These are phyloP conservation scores for Tenthredo scrophulariae DNA, from an alignment of 2,888 invertebrate species.

Conservation along the genomic window DNA sequence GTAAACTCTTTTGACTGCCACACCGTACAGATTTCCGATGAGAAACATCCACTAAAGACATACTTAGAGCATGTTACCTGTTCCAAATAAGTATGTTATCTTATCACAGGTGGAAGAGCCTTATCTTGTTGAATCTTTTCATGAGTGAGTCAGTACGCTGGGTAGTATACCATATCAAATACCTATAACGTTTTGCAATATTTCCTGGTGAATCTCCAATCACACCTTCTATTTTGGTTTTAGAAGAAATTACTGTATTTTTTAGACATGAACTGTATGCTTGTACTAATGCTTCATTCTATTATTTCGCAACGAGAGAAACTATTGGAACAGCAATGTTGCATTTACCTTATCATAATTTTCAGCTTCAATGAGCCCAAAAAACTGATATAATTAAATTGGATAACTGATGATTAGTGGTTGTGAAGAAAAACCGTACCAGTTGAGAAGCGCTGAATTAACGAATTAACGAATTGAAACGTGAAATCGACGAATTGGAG, in stretches of 20 bases:
- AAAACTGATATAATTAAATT: too few relatives aligned
- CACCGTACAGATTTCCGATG: not conserved
- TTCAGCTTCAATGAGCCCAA: too few relatives aligned
- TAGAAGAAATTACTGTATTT: not conserved
- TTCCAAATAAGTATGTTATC: slow-evolving; percentile 32
- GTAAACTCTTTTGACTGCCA: not conserved
- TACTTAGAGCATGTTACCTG: slow-evolving; percentile 5
- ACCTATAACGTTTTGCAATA: not conserved
- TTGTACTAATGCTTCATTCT: not conserved
- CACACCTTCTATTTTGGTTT: not conserved
- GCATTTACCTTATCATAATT: not conserved
- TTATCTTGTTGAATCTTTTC: slow-evolving; percentile 19
- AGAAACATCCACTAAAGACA: not conserved
- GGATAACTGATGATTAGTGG: too few relatives aligned
- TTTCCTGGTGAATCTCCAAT: not conserved
- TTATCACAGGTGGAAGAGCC: slow-evolving; percentile 28
- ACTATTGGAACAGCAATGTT: not conserved
- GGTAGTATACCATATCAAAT: not conserved
- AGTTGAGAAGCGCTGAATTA: too few relatives aligned
- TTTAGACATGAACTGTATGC: not conserved
- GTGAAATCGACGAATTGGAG: too few relatives aligned
- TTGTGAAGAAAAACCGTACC: too few relatives aligned
- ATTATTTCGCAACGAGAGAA: not conserved
- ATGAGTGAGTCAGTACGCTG: not conserved
- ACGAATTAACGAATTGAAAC: too few relatives aligned